Percentiles rank a stretch among this genome's conserved stretches.
phyloP scores from a whole-genome alignment of 2,888 invertebrate genomes.

The Apeira syringaria region DNA sequence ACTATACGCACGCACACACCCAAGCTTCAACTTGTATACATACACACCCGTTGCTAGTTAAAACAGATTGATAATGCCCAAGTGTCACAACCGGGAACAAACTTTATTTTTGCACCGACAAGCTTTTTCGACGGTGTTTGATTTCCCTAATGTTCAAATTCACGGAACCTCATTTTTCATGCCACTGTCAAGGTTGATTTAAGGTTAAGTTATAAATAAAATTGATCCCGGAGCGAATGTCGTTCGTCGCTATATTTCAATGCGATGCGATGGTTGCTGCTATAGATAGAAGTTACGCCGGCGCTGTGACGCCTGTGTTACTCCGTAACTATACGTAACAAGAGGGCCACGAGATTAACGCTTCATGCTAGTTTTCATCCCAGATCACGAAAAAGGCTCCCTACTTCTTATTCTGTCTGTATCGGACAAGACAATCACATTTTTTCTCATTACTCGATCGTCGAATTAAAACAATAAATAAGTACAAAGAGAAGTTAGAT shows the following conservation, averaged over 20 bases:
- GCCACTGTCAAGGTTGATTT: conserved; percentile 81
- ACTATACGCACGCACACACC: conserved; percentile 35
- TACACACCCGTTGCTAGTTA: conserved; percentile 61
- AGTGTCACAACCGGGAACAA: conserved; percentile 67
- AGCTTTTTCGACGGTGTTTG: conserved; percentile 59
- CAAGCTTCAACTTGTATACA: conserved; percentile 33
- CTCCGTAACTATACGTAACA: conserved; percentile 16
- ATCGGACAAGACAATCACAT: too few species aligned
- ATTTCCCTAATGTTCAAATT: conserved; percentile 61
- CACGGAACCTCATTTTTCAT: conserved; percentile 64
- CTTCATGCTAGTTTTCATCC: too few species aligned
- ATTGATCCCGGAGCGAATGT: conserved; percentile 49
- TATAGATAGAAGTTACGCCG: conserved; percentile 44
- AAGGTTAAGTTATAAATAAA: conserved; percentile 77
- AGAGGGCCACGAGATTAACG: not conserved
- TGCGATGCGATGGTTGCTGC: conserved; percentile 40
- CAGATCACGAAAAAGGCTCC: too few species aligned
- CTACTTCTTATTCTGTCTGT: too few species aligned
- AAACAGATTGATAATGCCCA: conserved; percentile 79
- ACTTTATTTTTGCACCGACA: conserved; percentile 65
- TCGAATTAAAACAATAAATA: too few species aligned
- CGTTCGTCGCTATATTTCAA: conserved; percentile 54
- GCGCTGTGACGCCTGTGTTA: conserved; percentile 34
- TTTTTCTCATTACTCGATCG: too few species aligned
- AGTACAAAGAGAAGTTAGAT: too few species aligned